phyloP scores from a whole-genome alignment of 2,113 vertebrate species.

The Amblyornis subalaris region DNA sequence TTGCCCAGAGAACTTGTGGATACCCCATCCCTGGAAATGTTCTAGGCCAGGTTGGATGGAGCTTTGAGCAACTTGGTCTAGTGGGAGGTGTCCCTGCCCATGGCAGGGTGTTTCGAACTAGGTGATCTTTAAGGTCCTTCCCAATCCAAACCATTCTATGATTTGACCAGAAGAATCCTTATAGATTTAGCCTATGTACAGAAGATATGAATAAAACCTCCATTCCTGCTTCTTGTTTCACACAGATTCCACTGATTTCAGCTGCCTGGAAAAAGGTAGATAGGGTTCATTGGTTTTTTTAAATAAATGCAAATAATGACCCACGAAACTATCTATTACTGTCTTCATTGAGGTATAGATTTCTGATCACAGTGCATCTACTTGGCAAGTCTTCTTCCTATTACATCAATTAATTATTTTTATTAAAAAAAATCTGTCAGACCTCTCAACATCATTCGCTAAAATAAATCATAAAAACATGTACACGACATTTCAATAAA shows the following conservation, averaged over 20 bases:
- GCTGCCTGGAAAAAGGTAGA: not conserved
- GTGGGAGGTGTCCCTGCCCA: not conserved
- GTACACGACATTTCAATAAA: not conserved
- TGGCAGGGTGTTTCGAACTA: not conserved
- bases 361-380: not conserved
- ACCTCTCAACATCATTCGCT: not conserved
- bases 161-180: not conserved
- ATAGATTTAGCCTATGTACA: not conserved
- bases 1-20: not conserved
- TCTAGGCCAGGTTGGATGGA: not conserved
- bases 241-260: not conserved
- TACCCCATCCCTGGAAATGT: not conserved
- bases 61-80: not conserved
- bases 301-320: not conserved
- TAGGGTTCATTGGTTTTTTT: not conserved
- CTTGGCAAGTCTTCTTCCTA: not conserved
- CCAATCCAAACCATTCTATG: not conserved
- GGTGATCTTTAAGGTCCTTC: not conserved
- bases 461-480: not conserved
- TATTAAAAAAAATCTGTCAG: not conserved
- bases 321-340: not conserved
- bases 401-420: not conserved
- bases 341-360: not conserved
- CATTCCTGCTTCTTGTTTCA: not conserved
- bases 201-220: not conserved